Conservation (phyloP, 2,113 vertebrate genomes). For the Sphyrna mokarran region DNA sequence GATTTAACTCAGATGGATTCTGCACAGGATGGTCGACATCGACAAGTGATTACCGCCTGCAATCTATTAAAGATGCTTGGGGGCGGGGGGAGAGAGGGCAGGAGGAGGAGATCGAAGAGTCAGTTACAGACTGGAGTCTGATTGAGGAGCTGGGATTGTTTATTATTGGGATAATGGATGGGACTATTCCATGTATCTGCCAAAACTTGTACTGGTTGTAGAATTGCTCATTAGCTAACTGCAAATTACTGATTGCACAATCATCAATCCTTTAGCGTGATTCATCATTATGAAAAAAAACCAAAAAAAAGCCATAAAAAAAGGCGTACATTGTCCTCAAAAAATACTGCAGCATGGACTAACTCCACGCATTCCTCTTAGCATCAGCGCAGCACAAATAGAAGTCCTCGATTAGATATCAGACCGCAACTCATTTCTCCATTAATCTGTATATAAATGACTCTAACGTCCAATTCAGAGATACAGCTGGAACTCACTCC, state of each 20-base stretch:
- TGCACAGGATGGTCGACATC: background rate
- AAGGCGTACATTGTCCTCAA: background rate
- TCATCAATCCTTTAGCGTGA: background rate
- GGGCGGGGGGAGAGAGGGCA: no score
- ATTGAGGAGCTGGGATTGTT: constrained; percentile 5
- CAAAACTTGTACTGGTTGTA: constrained; percentile 23
- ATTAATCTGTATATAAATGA: background rate
- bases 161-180: constrained; percentile 14
- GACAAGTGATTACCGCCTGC: background rate
- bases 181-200: background rate
- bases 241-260: background rate
- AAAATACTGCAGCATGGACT: background rate
- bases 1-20: background rate
- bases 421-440: background rate
- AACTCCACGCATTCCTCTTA: background rate
- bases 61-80: background rate
- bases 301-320: background rate
- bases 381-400: background rate
- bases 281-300: constrained; percentile 3
- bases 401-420: background rate
- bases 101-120: background rate
- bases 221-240: constrained; percentile 15
- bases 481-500: background rate
- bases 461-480: background rate
- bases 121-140: background rate